Evolutionary conservation across 1,140 invertebrate genomes (phyloP), one percentile per base, ranked within the genome.

Genomic region (Galleria mellonella): DNA sequence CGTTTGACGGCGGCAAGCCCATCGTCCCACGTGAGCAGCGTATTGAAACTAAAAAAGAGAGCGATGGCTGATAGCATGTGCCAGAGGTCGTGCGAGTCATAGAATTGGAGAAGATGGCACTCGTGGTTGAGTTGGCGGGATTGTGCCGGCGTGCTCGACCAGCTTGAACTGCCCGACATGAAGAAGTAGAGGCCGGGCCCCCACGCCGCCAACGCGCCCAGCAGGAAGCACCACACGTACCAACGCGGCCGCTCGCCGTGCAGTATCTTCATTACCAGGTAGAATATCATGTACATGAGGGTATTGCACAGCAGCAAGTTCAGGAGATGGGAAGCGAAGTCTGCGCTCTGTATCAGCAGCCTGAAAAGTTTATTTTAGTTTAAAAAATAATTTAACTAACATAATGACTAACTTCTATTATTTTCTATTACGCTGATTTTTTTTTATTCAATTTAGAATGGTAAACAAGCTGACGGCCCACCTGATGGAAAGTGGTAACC

Each of bases 81-180:
- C 96, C 96, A 97, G 41, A 96, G 90, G 65, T 97, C 96, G 78
- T 97, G 96, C 42, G 88, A 90, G 83, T 97, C 96, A 76, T 95
- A 97, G 73, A 97, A 97, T 51, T 91, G 86, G 15, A 96, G 74
- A 13, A 73, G 63, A 53, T 43, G 84, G 77, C 96, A 98, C 33
- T 91, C 89, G 60, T 90, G 89, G 75, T 97, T 98, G 45, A 86
- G 88, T 43, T 90, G 87, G 30, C 95, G 88, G 0, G 94, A 96
- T 56, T 91, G 86, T 2, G 96, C 94, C 9, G 96, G 94, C 17
- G 92, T 91, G 43, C 90, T 47, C 86, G 86, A 75, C 79, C 74
- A 82, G 55, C 66, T 53, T 7, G 75, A 59, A 47, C 57, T 66
- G 49, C 76, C 75, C 3, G 51, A 58, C n/a, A 64, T 38, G 68